These are phyloP conservation scores for Sylvilagus floridanus DNA, from an alignment of 2,797 vertebrate genomes.

Conservation along the genomic window DNA sequence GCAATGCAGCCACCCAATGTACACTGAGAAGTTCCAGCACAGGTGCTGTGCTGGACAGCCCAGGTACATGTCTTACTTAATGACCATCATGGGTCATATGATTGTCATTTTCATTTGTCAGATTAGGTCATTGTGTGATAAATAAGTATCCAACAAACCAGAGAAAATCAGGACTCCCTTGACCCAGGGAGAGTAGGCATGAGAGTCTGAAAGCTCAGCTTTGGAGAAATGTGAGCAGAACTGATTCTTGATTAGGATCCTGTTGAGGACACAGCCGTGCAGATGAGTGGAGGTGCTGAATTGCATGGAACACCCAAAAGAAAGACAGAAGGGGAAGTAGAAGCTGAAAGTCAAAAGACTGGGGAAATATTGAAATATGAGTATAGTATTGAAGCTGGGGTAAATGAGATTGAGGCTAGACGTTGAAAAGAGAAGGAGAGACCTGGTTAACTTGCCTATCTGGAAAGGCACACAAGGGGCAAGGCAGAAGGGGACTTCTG, in stretches of 20 bases:
- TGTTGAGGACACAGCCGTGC: neutral
- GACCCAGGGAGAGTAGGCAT: neutral
- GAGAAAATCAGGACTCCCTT: neutral
- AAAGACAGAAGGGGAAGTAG: neutral
- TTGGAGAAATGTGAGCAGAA: neutral
- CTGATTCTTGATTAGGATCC: neutral
- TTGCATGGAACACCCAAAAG: neutral
- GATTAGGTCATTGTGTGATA: neutral
- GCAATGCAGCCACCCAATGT: fast-evolving
- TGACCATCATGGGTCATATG: neutral
- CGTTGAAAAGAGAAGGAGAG: neutral
- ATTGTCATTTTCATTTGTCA: neutral
- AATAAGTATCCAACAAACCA: neutral
- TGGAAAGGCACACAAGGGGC: neutral
- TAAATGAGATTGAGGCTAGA: neutral
- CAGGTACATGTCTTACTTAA: fast-evolving
- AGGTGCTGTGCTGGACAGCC: fast-evolving
- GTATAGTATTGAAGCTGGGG: neutral
- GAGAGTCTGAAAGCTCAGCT: neutral
- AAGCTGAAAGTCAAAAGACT: neutral
- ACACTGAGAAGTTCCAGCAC: neutral
- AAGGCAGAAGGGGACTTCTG: too few species aligned
- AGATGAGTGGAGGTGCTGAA: neutral
- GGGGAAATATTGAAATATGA: neutral
- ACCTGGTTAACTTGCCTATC: neutral